phyloP scores from a whole-genome alignment of 2,113 vertebrate genomes.

The Hiodon alosoides region DNA sequence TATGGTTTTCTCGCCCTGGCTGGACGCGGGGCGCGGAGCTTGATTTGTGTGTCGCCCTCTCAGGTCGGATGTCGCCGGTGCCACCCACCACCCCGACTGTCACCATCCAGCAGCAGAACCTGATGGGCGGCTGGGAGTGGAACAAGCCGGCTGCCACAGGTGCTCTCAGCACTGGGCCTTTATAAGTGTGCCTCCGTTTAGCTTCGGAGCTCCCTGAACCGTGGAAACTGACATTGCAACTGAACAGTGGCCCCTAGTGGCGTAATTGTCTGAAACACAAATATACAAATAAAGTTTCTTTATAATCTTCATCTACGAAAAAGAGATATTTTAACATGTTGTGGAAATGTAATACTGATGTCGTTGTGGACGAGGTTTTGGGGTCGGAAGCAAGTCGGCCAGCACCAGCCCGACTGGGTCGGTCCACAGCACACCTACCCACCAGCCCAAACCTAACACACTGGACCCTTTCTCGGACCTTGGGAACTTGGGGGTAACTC shows the following conservation, averaged over 20 bases:
- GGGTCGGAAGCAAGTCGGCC: conserved; percentile 83
- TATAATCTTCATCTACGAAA: no score
- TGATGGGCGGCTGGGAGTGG: conserved; percentile 89
- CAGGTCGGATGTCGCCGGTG: conserved; percentile 64
- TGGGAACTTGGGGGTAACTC: conserved; percentile 75
- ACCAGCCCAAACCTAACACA: conserved; percentile 85
- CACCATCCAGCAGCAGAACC: conserved; percentile 87
- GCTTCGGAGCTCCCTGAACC: not conserved
- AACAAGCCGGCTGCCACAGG: conserved; percentile 63
- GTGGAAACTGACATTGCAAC: not conserved
- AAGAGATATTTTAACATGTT: no score
- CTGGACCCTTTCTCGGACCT: conserved; percentile 94
- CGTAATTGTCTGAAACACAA: no score
- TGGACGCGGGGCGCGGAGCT: no score
- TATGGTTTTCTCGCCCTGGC: not conserved
- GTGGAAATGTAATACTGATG: not conserved
- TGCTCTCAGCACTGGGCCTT: not conserved
- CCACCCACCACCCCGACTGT: conserved; percentile 77
- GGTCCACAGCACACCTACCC: conserved; percentile 85
- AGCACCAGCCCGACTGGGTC: conserved; percentile 91
- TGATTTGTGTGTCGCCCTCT: conserved; percentile 1
- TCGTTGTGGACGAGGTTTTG: conserved; percentile 54
- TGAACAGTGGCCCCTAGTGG: conserved; percentile 3
- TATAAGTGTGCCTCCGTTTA: not conserved
- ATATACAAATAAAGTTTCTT: no score